Base-by-base conservation (phyloP, 1,140 invertebrate species). In the Tetragonula clypearis region DNA sequence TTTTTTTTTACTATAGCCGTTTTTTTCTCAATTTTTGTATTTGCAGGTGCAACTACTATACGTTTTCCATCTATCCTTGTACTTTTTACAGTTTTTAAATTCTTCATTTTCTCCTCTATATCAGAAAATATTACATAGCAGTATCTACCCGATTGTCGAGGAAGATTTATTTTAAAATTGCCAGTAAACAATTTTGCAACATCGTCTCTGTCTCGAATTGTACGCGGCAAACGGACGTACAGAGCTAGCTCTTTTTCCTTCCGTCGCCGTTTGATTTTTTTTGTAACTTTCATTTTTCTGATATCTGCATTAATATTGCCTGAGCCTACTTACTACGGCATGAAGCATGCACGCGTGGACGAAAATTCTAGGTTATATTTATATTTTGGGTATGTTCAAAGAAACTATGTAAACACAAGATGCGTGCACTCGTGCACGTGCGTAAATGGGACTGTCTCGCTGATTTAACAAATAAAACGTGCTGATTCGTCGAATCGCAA, bases 71-170 rank as follows among this genome's bases (percentile, higher is more conserved):
- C 62, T 0, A 92, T 73, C 17, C 58, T 58, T 76, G 87, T 89
- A 12, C 86, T 75, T 30, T 90, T 92, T 4, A 89, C 41, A 12
- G 73, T 77, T 78, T 91, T 87, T 35, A 91, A 79, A 78, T 92
- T 93, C 53, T 87, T 88, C 1, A 90, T 69, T 82, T 92, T 92
- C 17, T 93, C 89, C 2, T 92, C 77, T 5, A 89, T 15, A 53
- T 23, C 90, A 0, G 90, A 11, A 78, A 94, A 94, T 71, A 93
- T 72, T 11, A 94, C 89, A 41, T 92, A 90, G 73, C 92, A 94
- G 69, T 89, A 74, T 89, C 91, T 91, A 1, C 87, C 82, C 4
- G 90, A 84, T 68, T 94, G 91, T 79, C 93, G 85, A 14, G 86
- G 90, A 53, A 93, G 77, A 66, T 92, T 92, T 1, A 94, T 75